Percentiles rank a stretch among this genome's conserved stretches.
phyloP scores from a whole-genome alignment of 2,113 vertebrate species.

The Addax nasomaculatus region DNA sequence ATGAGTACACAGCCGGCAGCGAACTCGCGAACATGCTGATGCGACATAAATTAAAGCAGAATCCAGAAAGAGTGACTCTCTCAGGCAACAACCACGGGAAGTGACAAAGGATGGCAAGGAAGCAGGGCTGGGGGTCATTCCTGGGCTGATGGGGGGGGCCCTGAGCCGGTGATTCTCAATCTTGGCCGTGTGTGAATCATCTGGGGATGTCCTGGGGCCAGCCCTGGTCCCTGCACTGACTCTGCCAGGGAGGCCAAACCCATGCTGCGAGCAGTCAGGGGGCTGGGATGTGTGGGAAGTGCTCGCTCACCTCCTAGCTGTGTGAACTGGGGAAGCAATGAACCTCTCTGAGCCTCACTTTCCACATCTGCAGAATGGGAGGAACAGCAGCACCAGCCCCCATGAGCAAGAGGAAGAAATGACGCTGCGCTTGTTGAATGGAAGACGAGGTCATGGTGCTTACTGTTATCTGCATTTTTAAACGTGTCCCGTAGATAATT shows the following conservation, averaged over 20 bases:
- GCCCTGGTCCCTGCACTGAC: fast-evolving
- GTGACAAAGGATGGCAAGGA: too few relatives aligned
- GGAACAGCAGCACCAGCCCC: fast-evolving
- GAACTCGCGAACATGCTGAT: neutral
- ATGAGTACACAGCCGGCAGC: fast-evolving
- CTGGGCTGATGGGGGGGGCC: too few relatives aligned
- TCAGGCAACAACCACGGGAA: neutral
- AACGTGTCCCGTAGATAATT: fast-evolving
- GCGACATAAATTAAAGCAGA: neutral
- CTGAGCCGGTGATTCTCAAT: neutral
- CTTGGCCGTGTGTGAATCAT: too few relatives aligned
- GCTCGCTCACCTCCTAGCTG: neutral
- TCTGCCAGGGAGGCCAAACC: neutral
- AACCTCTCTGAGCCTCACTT: neutral
- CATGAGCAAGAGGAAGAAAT: fast-evolving
- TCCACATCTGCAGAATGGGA: neutral
- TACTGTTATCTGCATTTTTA: fast-evolving
- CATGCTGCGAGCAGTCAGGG: neutral
- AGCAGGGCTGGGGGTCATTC: fast-evolving
- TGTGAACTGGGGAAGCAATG: fast-evolving
- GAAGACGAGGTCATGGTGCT: fast-evolving
- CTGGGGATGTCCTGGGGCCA: fast-evolving
- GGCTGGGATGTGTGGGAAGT: neutral
- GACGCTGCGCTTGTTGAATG: fast-evolving
- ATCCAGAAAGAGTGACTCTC: neutral